Percentiles rank a stretch among this genome's conserved stretches.
phyloP scores from a whole-genome alignment of 2,797 vertebrate species.

The Parotocinclus haroldoi region DNA sequence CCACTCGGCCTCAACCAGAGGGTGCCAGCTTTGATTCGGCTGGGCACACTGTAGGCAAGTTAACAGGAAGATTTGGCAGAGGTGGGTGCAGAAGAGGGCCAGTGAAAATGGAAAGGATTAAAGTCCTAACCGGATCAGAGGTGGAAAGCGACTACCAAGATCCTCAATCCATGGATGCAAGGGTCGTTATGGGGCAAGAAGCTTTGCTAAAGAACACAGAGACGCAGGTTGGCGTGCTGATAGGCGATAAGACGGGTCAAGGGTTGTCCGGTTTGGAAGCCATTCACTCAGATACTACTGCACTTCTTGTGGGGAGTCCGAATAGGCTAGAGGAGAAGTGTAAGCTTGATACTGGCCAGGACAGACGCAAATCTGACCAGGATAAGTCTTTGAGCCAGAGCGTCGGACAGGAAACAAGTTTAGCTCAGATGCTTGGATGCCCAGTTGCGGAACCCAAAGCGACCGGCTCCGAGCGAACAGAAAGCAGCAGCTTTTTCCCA shows the following conservation, averaged over 20 bases:
- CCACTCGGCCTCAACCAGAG: constrained; percentile 85
- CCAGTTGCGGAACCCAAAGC: constrained; percentile 52
- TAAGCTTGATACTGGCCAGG: constrained; percentile 57
- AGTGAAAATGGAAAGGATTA: constrained; percentile 73
- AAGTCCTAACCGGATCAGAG: constrained; percentile 71
- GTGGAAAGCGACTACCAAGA: constrained; percentile 77
- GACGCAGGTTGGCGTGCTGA: constrained; percentile 51
- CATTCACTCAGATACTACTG: constrained; percentile 27
- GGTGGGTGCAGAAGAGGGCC: constrained; percentile 70
- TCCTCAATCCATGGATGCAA: constrained; percentile 74
- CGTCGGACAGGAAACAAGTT: constrained; percentile 45
- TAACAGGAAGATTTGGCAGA: constrained; percentile 69
- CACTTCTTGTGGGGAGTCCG: constrained; percentile 49
- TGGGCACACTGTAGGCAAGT: constrained; percentile 52
- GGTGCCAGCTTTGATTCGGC: constrained; percentile 80
- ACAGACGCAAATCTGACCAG: constrained; percentile 46
- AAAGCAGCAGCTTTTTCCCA: constrained; percentile 47
- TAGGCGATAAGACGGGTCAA: constrained; percentile 31
- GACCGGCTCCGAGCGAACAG: constrained; percentile 53
- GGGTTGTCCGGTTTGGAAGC: constrained; percentile 47
- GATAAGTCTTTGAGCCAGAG: constrained; percentile 39
- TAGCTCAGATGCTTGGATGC: constrained; percentile 36
- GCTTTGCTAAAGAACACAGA: constrained; percentile 71
- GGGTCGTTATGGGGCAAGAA: constrained; percentile 93
- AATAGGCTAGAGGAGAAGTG: constrained; percentile 51